These are phyloP conservation scores for Spheniscus humboldti DNA, from an alignment of 2,797 vertebrate genomes.

Conservation along the genomic window DNA sequence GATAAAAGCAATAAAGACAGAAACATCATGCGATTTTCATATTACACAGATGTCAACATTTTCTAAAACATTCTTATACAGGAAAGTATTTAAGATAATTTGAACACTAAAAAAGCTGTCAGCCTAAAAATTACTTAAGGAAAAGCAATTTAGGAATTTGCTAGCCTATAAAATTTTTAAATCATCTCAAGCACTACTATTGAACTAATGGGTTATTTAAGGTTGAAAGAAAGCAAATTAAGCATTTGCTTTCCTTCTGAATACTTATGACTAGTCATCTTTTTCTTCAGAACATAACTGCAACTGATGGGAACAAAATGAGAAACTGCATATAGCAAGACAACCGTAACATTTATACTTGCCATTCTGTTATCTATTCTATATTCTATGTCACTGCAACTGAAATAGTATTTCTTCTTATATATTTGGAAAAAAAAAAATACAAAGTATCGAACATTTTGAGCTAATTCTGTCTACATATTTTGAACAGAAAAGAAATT, in stretches of 20 bases:
- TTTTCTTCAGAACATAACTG: neutral
- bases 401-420: neutral
- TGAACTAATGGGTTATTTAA: neutral
- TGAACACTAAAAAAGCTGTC: neutral
- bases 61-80: neutral
- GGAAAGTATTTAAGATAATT: neutral
- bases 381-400: neutral
- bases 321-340: neutral
- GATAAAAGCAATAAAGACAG: neutral
- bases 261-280: neutral
- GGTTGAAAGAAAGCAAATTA: conserved; percentile 3
- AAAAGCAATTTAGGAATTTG: neutral
- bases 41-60: neutral
- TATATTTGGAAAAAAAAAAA: neutral
- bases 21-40: neutral
- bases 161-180: neutral
- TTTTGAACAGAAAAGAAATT: conserved; percentile 1
- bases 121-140: neutral
- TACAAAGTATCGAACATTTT: neutral
- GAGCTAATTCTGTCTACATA: neutral
- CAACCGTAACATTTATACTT: neutral
- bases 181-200: neutral
- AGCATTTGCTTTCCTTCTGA: neutral
- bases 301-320: neutral
- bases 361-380: neutral